Evolutionary conservation across 1,140 invertebrate species (phyloP).

Genomic region (Lasioglossum albipes): DNA sequence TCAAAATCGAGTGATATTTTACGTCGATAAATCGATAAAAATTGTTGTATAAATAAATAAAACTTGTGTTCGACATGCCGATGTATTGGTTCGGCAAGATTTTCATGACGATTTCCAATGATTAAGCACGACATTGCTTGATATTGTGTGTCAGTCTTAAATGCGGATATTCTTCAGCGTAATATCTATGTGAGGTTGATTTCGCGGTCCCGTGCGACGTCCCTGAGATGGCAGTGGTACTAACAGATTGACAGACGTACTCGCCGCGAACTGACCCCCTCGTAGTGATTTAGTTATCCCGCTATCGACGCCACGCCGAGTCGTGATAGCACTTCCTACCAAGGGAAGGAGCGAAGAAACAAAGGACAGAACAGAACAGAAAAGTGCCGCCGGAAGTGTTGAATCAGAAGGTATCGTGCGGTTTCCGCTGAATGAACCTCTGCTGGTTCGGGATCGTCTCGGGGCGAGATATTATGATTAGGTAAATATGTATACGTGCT

Average conservation of each 20-base stretch:
- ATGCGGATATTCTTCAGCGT: no score
- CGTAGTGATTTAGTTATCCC: slow-evolving; percentile 75
- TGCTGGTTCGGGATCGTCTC: slow-evolving; percentile 55
- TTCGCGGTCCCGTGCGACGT: slow-evolving; percentile 66
- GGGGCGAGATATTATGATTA: slow-evolving; percentile 78
- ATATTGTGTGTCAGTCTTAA: no score
- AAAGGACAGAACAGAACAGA: slow-evolving; percentile 1
- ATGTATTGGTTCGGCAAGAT: no score
- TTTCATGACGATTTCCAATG: no score
- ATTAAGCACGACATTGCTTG: no score
- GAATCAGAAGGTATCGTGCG: slow-evolving; percentile 49
- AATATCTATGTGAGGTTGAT: slow-evolving; percentile 63
- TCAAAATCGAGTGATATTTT: no score
- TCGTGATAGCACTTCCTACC: slow-evolving; percentile 50
- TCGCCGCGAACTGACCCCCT: slow-evolving; percentile 75
- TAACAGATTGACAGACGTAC: slow-evolving; percentile 76
- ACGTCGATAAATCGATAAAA: no score
- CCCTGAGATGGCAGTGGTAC: slow-evolving; percentile 71
- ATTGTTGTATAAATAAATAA: no score
- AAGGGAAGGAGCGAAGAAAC: slow-evolving; percentile 23
- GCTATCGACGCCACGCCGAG: slow-evolving; percentile 70
- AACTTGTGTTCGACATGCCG: no score
- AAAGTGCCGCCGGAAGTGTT: slow-evolving; percentile 54
- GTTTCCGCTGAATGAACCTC: slow-evolving; percentile 64
- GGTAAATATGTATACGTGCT: slow-evolving; percentile 65